Conservation (phyloP, 2,888 invertebrate species). For the Xylota sylvarum region DNA sequence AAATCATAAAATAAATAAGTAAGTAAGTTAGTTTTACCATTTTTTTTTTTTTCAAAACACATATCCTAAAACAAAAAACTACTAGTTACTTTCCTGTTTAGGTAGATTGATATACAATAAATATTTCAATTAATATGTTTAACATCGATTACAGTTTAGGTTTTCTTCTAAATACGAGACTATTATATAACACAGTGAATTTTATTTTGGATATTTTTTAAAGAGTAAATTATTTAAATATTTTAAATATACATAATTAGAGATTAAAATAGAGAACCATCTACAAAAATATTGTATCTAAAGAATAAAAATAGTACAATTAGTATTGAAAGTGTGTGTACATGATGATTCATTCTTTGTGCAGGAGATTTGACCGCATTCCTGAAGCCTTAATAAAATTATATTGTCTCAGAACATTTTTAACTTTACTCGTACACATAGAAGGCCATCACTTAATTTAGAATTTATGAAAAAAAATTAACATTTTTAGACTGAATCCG, state of each 20-base stretch:
- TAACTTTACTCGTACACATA: too few species aligned
- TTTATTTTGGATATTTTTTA: neutral
- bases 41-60: conserved; percentile 11
- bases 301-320: conserved; percentile 30
- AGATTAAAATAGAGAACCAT: conserved; percentile 30
- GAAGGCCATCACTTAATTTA: too few species aligned
- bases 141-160: conserved; percentile 58
- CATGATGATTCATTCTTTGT: conserved; percentile 62
- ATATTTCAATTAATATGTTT: conserved; percentile 27
- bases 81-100: conserved; percentile 45
- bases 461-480: too few species aligned
- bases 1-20: conserved; percentile 13
- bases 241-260: conserved; percentile 7
- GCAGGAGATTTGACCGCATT: conserved; percentile 39
- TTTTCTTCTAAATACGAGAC: conserved; percentile 24
- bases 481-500: too few species aligned
- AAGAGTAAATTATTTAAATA: conserved; percentile 9
- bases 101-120: conserved; percentile 73
- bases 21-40: conserved; percentile 9
- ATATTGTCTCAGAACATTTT: too few species aligned
- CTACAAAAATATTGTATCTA: conserved; percentile 44
- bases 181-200: conserved; percentile 25
- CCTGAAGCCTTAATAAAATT: conserved; percentile 55
- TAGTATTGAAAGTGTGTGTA: conserved; percentile 46
- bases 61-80: conserved; percentile 18